Evolutionary conservation across 2,888 invertebrate species (phyloP), one percentile per base, ranked within the genome.

Genomic region (Rhodophaea formosa): DNA sequence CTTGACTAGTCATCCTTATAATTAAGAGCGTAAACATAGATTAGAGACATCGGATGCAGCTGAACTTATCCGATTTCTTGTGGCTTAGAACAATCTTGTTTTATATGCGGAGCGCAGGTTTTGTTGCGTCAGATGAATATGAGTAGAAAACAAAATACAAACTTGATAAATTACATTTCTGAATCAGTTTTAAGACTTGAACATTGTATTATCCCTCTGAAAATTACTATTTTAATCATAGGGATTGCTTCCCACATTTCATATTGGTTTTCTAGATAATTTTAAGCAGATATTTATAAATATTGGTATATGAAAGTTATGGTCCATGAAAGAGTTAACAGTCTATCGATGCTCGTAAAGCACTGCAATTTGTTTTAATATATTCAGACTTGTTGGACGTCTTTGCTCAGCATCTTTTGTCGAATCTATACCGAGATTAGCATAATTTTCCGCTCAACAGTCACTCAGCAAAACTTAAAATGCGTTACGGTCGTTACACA

Each of bases 361-460:
- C n/a, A 39, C n/a, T 12, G 6, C 39, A 39, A 12, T 39, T 12
- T 5, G 2, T 44, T 30, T 44, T 51, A 59, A 46, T 45, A n/a
- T 17, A 43, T 52, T 59, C 44, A 29, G 30, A 30, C 15, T 29
- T 29, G 29, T 43, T 53, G 43, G 29, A 30, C 32, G 32, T 49
- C 49, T 49, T 49, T 17, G 39, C 17, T 39, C n/a, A 35, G 23
- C 14, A 53, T 63, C 72, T 68, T 66, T 70, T 69, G 67, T 70
- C 58, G 64, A 62, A 69, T 67, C 65, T 59, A 69, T 68, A 69
- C 56, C 54, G 35, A 64, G 69, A 82, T 86, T 82, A 77, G 69
- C 82, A 84, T 86, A 86, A 86, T 83, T 84, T 85, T 83, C 77
- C 81, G 80, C 80, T 83, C 73, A 68, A 65, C 71, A 71, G 61